A percentile compares a stretch with the other conserved stretches of the same genome.
Conservation (phyloP, 2,888 invertebrate species). For the Caenorhabditis sp. region DNA sequence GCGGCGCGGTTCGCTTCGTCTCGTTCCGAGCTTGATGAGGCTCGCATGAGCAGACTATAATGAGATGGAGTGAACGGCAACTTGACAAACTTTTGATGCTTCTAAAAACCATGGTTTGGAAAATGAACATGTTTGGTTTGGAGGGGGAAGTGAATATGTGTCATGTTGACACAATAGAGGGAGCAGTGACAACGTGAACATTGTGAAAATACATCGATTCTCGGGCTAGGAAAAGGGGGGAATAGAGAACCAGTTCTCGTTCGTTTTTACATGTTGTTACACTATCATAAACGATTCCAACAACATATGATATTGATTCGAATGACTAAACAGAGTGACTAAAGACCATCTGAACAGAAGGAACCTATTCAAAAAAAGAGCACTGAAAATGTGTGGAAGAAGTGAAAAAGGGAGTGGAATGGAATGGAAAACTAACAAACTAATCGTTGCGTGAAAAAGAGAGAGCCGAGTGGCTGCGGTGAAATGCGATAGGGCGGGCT, state of each 20-base stretch:
- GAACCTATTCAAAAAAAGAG: no score
- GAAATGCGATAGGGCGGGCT: conserved; percentile 18
- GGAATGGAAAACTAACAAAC: conserved; percentile 4
- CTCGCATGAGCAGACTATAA: not conserved
- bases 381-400: not conserved
- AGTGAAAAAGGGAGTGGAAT: not conserved
- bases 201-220: not conserved
- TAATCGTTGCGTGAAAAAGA: conserved; percentile 1
- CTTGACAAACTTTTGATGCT: not conserved
- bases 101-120: no score
- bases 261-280: conserved; percentile 7
- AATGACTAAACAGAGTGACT: not conserved
- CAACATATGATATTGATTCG: conserved; percentile 16
- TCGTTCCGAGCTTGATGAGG: conserved; percentile 7
- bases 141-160: not conserved
- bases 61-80: not conserved
- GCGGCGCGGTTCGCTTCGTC: conserved; percentile 1
- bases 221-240: not conserved
- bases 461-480: conserved; percentile 2
- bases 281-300: conserved; percentile 7
- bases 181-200: conserved; percentile 3
- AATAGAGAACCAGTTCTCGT: conserved; percentile 17
- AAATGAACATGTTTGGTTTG: conserved; percentile 5
- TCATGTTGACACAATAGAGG: not conserved
- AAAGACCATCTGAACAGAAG: not conserved